A percentile compares a stretch with the other conserved stretches of the same genome.
These are phyloP conservation scores for Herpetotheres cachinnans DNA, from an alignment of 2,113 vertebrate genomes.

Conservation along the genomic window DNA sequence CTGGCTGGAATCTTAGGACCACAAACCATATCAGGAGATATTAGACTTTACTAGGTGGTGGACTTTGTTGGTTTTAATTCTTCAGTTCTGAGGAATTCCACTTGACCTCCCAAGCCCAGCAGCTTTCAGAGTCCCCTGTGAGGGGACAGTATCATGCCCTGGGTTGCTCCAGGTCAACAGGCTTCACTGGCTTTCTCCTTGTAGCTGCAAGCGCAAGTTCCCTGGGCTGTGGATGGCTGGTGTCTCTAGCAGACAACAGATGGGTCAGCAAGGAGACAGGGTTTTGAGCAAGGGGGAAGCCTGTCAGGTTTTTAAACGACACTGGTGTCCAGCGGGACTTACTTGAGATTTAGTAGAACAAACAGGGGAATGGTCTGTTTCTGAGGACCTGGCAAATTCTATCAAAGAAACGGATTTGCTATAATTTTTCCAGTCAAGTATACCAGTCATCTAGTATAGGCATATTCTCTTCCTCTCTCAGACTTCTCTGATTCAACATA, in stretches of 20 bases:
- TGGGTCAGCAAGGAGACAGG: neutral
- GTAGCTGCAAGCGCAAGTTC: neutral
- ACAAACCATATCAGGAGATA: constrained; percentile 3
- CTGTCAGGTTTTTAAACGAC: neutral
- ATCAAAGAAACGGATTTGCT: neutral
- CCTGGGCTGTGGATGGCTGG: neutral
- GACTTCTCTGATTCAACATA: neutral
- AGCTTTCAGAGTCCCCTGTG: neutral
- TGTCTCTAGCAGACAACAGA: neutral
- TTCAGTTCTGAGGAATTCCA: neutral
- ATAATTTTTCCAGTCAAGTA: neutral
- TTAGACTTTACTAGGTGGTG: neutral
- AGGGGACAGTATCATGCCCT: neutral
- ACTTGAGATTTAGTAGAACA: neutral
- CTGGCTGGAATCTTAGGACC: neutral
- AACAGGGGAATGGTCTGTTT: neutral
- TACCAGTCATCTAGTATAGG: neutral
- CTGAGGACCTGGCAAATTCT: neutral
- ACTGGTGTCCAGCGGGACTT: neutral
- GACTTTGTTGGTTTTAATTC: neutral
- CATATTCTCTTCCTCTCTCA: neutral
- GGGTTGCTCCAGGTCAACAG: neutral
- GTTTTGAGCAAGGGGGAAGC: neutral
- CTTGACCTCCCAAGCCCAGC: neutral
- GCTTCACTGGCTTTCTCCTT: neutral